Conservation (phyloP, 2,888 invertebrate genomes). For the Zaprionus lineosus region DNA sequence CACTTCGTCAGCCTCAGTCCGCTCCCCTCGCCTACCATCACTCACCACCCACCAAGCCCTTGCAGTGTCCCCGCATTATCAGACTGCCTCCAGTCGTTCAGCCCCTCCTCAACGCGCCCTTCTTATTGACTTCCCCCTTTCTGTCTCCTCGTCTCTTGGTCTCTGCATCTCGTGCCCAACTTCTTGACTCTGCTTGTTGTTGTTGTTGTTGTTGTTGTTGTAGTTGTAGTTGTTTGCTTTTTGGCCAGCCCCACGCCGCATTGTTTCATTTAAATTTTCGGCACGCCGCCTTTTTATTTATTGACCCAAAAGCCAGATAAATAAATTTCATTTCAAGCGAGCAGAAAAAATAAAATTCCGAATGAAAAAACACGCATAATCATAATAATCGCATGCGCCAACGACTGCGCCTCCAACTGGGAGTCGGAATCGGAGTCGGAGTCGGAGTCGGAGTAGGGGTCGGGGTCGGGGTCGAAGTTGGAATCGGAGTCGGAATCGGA, state of each 20-base stretch:
- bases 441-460: no score
- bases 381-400: constrained; percentile 72
- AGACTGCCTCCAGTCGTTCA: no score
- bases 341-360: constrained; percentile 27
- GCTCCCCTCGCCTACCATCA: no score
- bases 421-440: no score
- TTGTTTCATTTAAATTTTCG: constrained; percentile 73
- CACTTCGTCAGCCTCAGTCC: constrained; percentile 38
- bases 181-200: not conserved
- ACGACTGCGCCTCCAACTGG: constrained; percentile 30
- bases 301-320: constrained; percentile 75
- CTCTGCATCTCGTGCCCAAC: no score
- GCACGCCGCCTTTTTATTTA: constrained; percentile 70
- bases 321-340: constrained; percentile 59
- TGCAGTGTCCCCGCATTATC: no score
- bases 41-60: no score
- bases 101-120: no score
- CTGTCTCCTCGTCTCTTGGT: no score
- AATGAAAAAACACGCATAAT: constrained; percentile 47
- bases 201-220: constrained; percentile 3
- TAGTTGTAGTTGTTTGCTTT: constrained; percentile 1
- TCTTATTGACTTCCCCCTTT: no score
- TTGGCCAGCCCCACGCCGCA: constrained; percentile 26
- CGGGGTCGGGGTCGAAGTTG: no score
- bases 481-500: no score